phyloP scores from a whole-genome alignment of 1,140 invertebrate species.

The Neelides sp. region DNA sequence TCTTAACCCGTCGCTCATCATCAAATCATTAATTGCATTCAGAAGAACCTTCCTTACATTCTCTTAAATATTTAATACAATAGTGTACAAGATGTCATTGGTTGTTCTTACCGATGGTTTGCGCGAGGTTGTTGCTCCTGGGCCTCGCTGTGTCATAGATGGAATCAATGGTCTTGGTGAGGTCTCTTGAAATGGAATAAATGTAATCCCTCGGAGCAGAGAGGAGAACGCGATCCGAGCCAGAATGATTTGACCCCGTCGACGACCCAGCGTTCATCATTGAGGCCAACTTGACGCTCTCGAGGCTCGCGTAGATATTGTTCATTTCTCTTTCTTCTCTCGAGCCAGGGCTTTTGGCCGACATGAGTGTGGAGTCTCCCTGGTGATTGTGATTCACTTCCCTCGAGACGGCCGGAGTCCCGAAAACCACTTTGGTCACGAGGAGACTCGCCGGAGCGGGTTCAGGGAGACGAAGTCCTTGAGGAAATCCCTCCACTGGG shows the following conservation, averaged over 20 bases:
- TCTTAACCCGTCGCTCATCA: too few species aligned
- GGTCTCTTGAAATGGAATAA: conserved; percentile 32
- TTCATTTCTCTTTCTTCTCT: conserved; percentile 27
- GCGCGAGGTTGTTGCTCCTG: conserved; percentile 28
- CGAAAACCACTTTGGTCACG: conserved; percentile 32
- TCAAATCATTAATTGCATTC: too few species aligned
- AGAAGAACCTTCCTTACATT: not conserved
- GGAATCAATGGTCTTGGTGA: conserved; percentile 31
- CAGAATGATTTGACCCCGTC: conserved; percentile 26
- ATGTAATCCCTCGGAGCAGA: conserved; percentile 31
- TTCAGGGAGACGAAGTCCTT: conserved; percentile 27
- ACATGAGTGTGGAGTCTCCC: conserved; percentile 27
- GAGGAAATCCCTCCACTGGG: conserved; percentile 30
- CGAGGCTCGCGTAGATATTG: conserved; percentile 31
- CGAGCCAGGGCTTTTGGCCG: conserved; percentile 19
- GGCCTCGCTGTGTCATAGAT: conserved; percentile 31
- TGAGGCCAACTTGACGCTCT: conserved; percentile 29
- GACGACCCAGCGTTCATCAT: conserved; percentile 26
- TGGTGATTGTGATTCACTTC: conserved; percentile 31
- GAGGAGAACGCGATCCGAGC: conserved; percentile 30
- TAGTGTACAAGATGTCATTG: not conserved
- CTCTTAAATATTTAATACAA: too few species aligned
- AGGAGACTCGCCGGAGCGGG: conserved; percentile 31
- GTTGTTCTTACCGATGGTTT: conserved; percentile 26
- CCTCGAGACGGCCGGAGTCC: conserved; percentile 28